Evolutionary conservation across 2,888 invertebrate species (phyloP), one percentile per base, ranked within the genome.

Genomic region (Adineta ricciae): DNA sequence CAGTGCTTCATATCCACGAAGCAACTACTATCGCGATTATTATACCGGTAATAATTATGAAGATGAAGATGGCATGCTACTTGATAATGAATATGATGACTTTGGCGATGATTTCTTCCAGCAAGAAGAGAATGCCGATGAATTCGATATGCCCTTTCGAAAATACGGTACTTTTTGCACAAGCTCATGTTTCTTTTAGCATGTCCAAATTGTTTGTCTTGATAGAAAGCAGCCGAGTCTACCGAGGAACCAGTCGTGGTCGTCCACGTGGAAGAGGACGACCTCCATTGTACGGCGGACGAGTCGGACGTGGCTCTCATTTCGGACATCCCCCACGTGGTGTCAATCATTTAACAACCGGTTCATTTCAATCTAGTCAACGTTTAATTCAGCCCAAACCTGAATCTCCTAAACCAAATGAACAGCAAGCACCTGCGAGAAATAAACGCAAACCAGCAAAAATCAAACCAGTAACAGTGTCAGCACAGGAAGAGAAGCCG

Each of bases 81-180:
- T 78, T 38, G 41, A 78, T 41, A 78, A 78, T 78, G 78, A 78
- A 24, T 78, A 78, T 41, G 78, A 78, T 78, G 38, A 41, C 41
- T 78, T 78, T 78, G 78, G 78, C 41, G 78, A 78, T 78, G 78
- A 78, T 78, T 78, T 78, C 41, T 41, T 78, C n/a, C 41, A 41
- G n/a, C 41, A 78, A 41, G 78, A 78, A 78, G 78, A 78, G 41
- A 41, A 78, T 64, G 16, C 32, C 11, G 64, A 64, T 32, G 64
- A 64, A 64, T 64, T 64, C 16, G 64, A 64, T 3, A 64, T 64
- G 64, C 64, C 64, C 16, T 64, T 64, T 64, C 27, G 64, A 64
- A 64, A 64, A 64, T 64, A 64, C 19, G 64, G 64, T 64, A 46
- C 11, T 46, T 46, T 46, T 46, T 11, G 46, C 5, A n/a, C n/a